Evolutionary conservation across 2,797 vertebrate species (phyloP).

Genomic region (Peromyscus aztecus): DNA sequence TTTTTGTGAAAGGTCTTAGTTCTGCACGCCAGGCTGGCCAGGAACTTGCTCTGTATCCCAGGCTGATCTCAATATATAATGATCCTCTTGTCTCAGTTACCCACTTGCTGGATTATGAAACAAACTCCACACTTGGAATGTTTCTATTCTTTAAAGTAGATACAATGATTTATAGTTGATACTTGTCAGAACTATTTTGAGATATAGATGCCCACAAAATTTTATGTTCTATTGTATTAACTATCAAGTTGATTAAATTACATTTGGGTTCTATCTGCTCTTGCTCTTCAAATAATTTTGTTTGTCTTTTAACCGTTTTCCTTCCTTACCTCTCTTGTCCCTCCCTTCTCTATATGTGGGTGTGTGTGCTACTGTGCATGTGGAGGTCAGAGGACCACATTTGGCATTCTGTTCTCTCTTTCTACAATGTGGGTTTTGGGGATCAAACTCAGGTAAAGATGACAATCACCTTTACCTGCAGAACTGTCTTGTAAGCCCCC

Average conservation of each 20-base stretch:
- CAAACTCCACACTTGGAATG: not conserved
- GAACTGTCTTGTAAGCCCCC: not conserved
- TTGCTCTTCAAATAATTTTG: not conserved
- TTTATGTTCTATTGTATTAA: constrained; percentile 1
- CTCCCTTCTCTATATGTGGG: not conserved
- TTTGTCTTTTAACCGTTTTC: not conserved
- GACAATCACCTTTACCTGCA: not conserved
- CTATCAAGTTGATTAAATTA: constrained; percentile 12
- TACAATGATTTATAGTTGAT: not conserved
- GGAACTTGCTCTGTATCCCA: not conserved
- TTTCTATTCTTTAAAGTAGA: constrained; percentile 1
- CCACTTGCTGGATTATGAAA: not conserved
- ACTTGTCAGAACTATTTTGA: constrained; percentile 38
- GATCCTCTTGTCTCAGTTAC: not conserved
- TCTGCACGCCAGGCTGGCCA: not conserved
- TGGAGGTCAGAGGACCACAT: not conserved
- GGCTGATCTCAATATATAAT: not conserved
- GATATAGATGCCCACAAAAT: not conserved
- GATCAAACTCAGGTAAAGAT: not conserved
- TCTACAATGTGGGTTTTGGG: not conserved
- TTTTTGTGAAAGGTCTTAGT: not conserved
- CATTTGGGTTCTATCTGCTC: not conserved
- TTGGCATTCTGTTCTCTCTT: not conserved
- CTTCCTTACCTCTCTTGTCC: not conserved
- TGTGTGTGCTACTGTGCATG: not conserved